A percentile compares a stretch with the other conserved stretches of the same genome.
Evolutionary conservation across 2,797 vertebrate species (phyloP).

Genomic region (Microctenopoma stevenorrisi): DNA sequence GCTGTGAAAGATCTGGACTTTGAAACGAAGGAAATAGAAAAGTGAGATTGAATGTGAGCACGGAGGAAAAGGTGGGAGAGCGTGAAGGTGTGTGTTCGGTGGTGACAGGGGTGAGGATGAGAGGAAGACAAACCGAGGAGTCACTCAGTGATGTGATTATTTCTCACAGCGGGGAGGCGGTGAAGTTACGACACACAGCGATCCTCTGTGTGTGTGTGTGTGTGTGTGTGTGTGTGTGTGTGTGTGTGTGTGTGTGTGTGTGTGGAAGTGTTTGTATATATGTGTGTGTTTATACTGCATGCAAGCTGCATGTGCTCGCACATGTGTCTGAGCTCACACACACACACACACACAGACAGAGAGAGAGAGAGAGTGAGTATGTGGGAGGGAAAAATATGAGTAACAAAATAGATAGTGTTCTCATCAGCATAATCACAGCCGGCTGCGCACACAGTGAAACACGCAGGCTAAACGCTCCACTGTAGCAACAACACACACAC

Average conservation of each 20-base stretch:
- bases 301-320: constrained; percentile 7
- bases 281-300: constrained; percentile 25
- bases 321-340: constrained; percentile 9
- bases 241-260: constrained; percentile 28
- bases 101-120: constrained; percentile 25
- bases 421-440: constrained; percentile 66
- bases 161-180: constrained; percentile 74
- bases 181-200: constrained; percentile 77
- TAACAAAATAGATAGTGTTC: constrained; percentile 33
- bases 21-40: not conserved
- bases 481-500: constrained; percentile 1
- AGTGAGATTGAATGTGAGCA: not conserved
- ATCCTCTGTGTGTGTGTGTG: constrained; percentile 47
- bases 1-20: not conserved
- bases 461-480: constrained; percentile 17
- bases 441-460: constrained; percentile 36
- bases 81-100: not conserved
- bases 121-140: constrained; percentile 63
- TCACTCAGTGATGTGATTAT: constrained; percentile 81
- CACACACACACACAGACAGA: constrained; percentile 5
- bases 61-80: not conserved
- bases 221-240: constrained; percentile 19
- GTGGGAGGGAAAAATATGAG: constrained; percentile 37
- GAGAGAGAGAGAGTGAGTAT: not conserved
- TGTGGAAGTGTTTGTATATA: not conserved